Conservation (phyloP, 2,888 invertebrate genomes). For the Timema podura region DNA sequence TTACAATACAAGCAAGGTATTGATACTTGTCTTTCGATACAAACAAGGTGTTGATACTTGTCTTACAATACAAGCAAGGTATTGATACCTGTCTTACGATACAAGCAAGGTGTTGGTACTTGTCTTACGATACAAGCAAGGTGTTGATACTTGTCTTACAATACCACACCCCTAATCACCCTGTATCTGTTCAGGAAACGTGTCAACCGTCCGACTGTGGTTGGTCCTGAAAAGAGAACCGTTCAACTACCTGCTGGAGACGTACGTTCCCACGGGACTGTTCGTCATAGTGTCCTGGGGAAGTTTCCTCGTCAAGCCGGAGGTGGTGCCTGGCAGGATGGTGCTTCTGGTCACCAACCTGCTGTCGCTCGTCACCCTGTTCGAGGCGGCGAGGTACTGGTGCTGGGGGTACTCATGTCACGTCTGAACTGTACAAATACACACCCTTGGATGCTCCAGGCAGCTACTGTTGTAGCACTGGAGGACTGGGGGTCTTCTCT, state of each 20-base stretch:
- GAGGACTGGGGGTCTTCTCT: background rate
- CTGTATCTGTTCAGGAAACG: conserved; percentile 14
- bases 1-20: no score
- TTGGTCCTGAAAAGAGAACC: conserved; percentile 16
- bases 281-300: conserved; percentile 29
- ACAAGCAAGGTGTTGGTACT: no score
- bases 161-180: no score
- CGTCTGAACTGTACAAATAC: no score
- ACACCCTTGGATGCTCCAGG: no score
- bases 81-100: no score
- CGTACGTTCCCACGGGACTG: conserved; percentile 22
- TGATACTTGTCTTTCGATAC: no score
- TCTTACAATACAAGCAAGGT: no score
- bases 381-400: conserved; percentile 24
- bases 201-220: conserved; percentile 19
- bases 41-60: no score
- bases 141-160: no score
- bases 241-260: conserved; percentile 19
- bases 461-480: background rate
- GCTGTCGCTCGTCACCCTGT: conserved; percentile 26
- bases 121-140: no score
- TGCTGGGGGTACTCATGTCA: background rate
- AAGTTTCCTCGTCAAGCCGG: conserved; percentile 26
- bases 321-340: conserved; percentile 28
- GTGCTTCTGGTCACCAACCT: conserved; percentile 27